Evolutionary conservation across 2,113 vertebrate genomes (phyloP).

Genomic region (Pampusana beccarii): DNA sequence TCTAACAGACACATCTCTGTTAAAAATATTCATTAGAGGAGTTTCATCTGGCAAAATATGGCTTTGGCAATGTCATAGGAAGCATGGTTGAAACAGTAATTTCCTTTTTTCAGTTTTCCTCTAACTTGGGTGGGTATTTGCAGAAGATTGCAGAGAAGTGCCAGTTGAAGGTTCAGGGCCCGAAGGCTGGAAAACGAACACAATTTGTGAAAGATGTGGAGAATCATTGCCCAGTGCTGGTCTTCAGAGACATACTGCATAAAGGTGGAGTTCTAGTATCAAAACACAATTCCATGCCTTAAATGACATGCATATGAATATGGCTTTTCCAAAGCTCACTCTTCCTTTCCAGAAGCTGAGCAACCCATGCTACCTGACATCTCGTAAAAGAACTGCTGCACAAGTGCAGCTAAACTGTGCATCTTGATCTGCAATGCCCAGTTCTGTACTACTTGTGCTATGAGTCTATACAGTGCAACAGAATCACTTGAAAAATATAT

Average conservation of each 20-base stretch:
- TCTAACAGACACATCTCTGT: not conserved
- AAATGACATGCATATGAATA: not conserved
- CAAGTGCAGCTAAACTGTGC: not conserved
- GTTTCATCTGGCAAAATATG: not conserved
- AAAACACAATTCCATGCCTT: not conserved
- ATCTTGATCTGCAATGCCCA: not conserved
- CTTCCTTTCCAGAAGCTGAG: not conserved
- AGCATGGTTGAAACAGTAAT: not conserved
- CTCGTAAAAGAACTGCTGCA: not conserved
- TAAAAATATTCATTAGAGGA: not conserved
- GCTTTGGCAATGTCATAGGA: not conserved
- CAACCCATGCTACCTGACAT: not conserved
- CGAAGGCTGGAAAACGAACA: not conserved
- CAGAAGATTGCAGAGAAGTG: not conserved
- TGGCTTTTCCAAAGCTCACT: not conserved
- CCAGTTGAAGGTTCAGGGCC: not conserved
- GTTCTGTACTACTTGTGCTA: not conserved
- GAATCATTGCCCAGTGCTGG: not conserved
- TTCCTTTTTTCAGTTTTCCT: not conserved
- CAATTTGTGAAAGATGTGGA: not conserved
- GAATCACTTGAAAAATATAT: not conserved
- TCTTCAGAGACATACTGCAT: not conserved
- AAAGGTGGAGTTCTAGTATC: not conserved
- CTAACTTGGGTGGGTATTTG: not conserved
- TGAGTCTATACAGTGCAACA: not conserved